Evolutionary conservation across 2,113 vertebrate species (phyloP), one percentile per base, ranked within the genome.

Genomic region (Cavia porcellus): DNA sequence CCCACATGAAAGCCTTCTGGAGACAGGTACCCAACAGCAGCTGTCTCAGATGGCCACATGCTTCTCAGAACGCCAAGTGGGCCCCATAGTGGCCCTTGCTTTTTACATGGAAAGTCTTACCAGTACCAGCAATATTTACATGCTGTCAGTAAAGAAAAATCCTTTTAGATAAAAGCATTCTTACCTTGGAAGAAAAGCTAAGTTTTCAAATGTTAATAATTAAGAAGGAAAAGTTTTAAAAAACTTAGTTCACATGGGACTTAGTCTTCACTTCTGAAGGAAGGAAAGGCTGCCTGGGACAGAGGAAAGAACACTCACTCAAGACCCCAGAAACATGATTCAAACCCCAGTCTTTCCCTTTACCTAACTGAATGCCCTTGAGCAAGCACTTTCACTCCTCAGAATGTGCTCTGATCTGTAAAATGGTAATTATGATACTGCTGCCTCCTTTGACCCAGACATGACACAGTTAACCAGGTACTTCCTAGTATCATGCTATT

Each of bases 171-270:
- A 72, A 82, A 88, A 84, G 57, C 25, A 81, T 38, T 50, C 64
- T 87, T 82, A 92, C 38, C 66, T 89, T 88, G 30, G 35, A 74
- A 74, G 70, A 92, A 94, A 96, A 17, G 59, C 47, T 80, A 82
- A 81, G 38, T 74, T 83, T 94, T 90, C 64, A 87, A 84, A 84
- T 70, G 47, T 59, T 19, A 92, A 30, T 77, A 74, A 83, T 0
- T 59, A 50, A 55, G 25, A 84, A 84, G 50, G n/a, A 25, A 47
- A 86, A 77, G 87, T 32, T 66, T 30, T 66, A 81, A 90, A 89
- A 89, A 55, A 59, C 13, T 66, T 19, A 72, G 52, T 50, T 79
- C 80, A 52, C 14, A 68, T 12, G 79, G 81, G 22, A 89, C 52
- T 68, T 66, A 32, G 7, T 77, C 25, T 82, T 64, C 35, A 74